Percentiles rank a stretch among this genome's conserved stretches.
Conservation (phyloP, 2,113 vertebrate genomes). For the Cepphus grylle region DNA sequence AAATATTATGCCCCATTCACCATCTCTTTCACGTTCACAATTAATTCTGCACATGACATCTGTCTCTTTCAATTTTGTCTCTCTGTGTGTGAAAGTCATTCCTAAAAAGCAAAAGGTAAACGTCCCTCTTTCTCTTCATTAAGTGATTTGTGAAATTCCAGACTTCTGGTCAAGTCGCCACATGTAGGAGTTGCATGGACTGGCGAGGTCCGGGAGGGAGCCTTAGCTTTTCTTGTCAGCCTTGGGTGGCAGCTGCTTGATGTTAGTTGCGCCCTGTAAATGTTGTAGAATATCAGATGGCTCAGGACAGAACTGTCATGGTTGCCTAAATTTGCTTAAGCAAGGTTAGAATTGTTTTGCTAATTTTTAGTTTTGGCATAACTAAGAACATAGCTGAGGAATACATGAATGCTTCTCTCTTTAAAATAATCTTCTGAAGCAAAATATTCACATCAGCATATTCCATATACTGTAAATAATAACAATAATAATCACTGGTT, state of each 20-base stretch:
- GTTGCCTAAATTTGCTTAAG: background rate
- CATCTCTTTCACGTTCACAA: background rate
- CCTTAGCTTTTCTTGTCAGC: background rate
- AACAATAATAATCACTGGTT: background rate
- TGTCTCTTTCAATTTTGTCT: background rate
- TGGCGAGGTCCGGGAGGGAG: fast-evolving
- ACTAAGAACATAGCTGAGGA: background rate
- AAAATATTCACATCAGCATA: background rate
- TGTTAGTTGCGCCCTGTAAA: background rate
- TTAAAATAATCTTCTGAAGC: background rate
- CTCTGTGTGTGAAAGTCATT: background rate
- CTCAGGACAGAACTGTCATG: background rate
- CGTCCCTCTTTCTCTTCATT: background rate
- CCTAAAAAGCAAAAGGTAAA: background rate
- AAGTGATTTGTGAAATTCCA: background rate
- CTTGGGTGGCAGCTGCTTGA: background rate
- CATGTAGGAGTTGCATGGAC: background rate
- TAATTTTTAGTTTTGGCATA: background rate
- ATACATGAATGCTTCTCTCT: background rate
- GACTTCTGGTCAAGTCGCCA: background rate
- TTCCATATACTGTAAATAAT: background rate
- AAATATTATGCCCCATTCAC: background rate
- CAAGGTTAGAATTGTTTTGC: background rate
- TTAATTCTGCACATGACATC: background rate
- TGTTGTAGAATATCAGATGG: background rate